A percentile compares a stretch with the other conserved stretches of the same genome.
These are phyloP conservation scores for Crotalus helleri DNA, from an alignment of 2,113 vertebrate genomes.

Conservation along the genomic window DNA sequence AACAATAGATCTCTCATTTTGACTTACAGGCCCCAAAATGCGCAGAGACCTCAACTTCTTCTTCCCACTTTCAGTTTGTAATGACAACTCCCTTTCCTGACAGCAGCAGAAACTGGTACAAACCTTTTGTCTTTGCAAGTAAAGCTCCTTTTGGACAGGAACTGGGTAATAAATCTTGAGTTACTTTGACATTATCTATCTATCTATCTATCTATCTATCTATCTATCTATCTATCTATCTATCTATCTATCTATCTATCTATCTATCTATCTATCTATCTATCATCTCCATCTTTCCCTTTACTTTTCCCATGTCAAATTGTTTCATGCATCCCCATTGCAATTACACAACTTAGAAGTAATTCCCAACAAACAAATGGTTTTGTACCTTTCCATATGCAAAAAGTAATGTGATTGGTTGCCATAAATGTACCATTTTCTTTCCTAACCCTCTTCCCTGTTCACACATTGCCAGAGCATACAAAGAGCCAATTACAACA, in stretches of 20 bases:
- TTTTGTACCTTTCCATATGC: neutral
- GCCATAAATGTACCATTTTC: too few species aligned
- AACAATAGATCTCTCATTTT: neutral
- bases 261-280: neutral
- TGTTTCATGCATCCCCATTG: constrained; percentile 1
- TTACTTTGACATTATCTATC: constrained; percentile 62
- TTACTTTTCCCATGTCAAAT: constrained; percentile 19
- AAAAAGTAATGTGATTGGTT: too few species aligned
- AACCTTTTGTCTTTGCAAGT: constrained; percentile 1
- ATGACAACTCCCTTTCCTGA: constrained; percentile 61
- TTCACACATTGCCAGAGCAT: neutral
- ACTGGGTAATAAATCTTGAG: constrained; percentile 79
- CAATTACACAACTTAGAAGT: neutral
- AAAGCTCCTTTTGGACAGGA: constrained; percentile 59
- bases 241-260: neutral
- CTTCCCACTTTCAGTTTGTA: constrained; percentile 78
- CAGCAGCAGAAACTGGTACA: neutral
- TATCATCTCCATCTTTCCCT: too few species aligned
- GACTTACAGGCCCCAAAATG: constrained; percentile 10
- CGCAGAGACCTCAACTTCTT: constrained; percentile 87
- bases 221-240: neutral
- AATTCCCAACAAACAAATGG: neutral
- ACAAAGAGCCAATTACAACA: too few species aligned
- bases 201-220: neutral
- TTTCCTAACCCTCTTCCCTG: neutral